A percentile compares a stretch with the other conserved stretches of the same genome.
Evolutionary conservation across 2,888 invertebrate species (phyloP).

Genomic region (Drosophila cracens): DNA sequence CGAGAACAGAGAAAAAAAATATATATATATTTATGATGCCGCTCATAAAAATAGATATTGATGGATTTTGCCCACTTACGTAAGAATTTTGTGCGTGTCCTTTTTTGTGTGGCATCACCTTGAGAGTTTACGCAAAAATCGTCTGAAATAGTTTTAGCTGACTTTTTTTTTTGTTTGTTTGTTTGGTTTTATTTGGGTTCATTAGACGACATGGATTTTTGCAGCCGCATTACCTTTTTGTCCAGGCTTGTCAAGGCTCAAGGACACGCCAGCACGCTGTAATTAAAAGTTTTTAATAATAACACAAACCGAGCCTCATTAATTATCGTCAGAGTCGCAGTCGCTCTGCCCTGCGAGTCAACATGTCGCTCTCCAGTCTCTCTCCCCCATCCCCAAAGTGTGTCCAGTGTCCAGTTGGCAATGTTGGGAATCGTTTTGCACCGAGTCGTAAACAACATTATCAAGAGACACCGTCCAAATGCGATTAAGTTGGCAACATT

Average conservation of each 20-base stretch:
- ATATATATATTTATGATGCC: constrained; percentile 59
- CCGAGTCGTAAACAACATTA: constrained; percentile 73
- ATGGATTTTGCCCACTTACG: constrained; percentile 60
- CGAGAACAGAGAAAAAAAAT: constrained; percentile 14
- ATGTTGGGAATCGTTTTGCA: constrained; percentile 71
- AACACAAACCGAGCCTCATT: constrained; percentile 57
- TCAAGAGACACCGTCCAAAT: constrained; percentile 63
- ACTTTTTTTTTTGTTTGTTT: constrained; percentile 42
- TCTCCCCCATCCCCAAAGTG: not conserved
- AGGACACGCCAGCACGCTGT: constrained; percentile 53
- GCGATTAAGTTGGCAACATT: constrained; percentile 79
- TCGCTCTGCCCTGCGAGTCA: not conserved
- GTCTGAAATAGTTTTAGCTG: constrained; percentile 51
- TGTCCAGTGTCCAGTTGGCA: constrained; percentile 4
- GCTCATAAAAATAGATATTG: constrained; percentile 64
- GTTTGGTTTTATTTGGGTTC: constrained; percentile 52
- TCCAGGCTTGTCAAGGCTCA: constrained; percentile 28
- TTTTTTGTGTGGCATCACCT: constrained; percentile 58
- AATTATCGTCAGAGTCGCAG: constrained; percentile 54
- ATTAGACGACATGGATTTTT: constrained; percentile 56
- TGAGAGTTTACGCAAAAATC: constrained; percentile 77
- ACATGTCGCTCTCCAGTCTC: constrained; percentile 4
- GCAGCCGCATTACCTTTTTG: constrained; percentile 25
- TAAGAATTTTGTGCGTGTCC: constrained; percentile 60
- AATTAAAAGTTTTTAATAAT: constrained; percentile 77